Evolutionary conservation across 2,888 invertebrate species (phyloP), one percentile per base, ranked within the genome.

Genomic region (Bellardia pandia): DNA sequence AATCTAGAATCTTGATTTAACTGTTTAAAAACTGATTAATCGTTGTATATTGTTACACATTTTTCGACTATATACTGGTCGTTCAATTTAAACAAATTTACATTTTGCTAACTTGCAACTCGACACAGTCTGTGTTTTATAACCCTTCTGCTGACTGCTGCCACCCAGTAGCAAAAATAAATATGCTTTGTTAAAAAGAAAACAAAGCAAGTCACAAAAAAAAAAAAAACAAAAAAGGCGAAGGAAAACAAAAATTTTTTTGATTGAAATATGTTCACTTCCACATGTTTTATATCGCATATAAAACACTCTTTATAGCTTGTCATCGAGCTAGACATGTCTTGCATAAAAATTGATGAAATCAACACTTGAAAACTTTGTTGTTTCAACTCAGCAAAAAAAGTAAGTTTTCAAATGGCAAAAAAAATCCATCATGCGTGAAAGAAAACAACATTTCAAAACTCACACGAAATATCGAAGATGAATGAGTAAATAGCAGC

Each of bases 301-400:
- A 62, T 60, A 37, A 62, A 81, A 82, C 64, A 77, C 66, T 66
- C 78, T 81, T 81, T 84, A 84, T 81, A 72, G 68, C 62, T 74
- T 81, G 74, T 84, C 77, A 81, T 85, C 81, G 62, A 74, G 14
- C 66, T n/a, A 56, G 74, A 85, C 87, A 85, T 79, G 85, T 87
- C 85, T 85, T 87, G 85, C 81, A 85, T 82, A 78, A 66, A 86
- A 86, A 88, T 88, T 86, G 81, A 89, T 88, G 86, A 86, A 89
- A 88, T 86, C 86, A 88, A 89, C 83, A 88, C 88, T 88, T 88
- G 81, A 77, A 78, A 75, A 79, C 64, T 66, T 87, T 83, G 68
- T 82, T 81, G 69, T 88, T 85, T 87, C 72, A 83, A 76, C n/a
- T 86, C 79, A 76, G 77, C 74, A 71, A 37, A 42, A 85, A 78